phyloP scores from a whole-genome alignment of 2,888 invertebrate genomes.

The Priocnemis perturbator region DNA sequence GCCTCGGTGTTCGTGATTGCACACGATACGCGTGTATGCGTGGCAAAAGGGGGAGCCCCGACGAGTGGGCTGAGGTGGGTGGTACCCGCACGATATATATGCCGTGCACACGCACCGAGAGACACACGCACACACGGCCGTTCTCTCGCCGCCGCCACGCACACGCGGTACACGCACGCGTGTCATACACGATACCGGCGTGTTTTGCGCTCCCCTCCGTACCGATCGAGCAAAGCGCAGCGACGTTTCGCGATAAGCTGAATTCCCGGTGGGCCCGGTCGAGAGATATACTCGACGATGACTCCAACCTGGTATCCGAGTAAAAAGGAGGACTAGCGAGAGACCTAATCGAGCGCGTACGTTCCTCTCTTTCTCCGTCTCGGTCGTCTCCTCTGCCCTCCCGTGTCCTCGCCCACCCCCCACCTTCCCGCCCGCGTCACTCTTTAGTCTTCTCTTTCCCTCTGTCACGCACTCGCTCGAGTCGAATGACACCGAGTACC shows the following conservation, averaged over 20 bases:
- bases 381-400: background rate
- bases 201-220: conserved; percentile 31
- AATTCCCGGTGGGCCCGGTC: conserved; percentile 44
- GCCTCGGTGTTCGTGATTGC: background rate
- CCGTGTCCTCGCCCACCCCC: conserved; percentile 25
- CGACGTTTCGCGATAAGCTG: conserved; percentile 52
- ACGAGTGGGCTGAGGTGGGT: conserved; percentile 53
- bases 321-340: conserved; percentile 15
- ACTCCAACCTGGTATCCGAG: background rate
- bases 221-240: conserved; percentile 35
- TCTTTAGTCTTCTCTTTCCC: conserved; percentile 7
- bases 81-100: conserved; percentile 37
- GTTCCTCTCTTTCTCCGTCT: conserved; percentile 7
- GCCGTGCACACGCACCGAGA: background rate
- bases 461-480: conserved; percentile 4
- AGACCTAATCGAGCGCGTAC: conserved; percentile 1
- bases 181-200: conserved; percentile 36
- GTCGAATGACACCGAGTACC: too few species aligned
- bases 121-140: conserved; percentile 22
- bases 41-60: conserved; percentile 41
- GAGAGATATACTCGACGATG: conserved; percentile 28
- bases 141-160: conserved; percentile 12
- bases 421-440: conserved; percentile 39
- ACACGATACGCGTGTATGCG: conserved; percentile 15
- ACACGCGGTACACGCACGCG: conserved; percentile 20